phyloP scores from a whole-genome alignment of 2,888 invertebrate genomes.

The Eupithecia tripunctaria region DNA sequence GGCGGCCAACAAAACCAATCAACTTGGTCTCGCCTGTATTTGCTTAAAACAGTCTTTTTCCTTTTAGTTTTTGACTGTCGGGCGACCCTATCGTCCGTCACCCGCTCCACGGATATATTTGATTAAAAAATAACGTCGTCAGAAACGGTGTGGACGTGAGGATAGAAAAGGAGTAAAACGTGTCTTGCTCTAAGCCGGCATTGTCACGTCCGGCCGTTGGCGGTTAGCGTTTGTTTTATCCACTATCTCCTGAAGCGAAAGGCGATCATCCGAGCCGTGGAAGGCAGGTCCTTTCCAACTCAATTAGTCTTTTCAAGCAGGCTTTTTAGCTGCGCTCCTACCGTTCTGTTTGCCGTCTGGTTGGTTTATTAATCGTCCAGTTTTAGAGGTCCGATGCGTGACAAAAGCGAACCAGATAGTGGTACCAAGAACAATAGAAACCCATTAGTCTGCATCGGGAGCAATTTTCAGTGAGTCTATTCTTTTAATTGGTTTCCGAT shows the following conservation, averaged over 20 bases:
- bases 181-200: conserved; percentile 76
- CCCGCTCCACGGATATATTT: conserved; percentile 84
- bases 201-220: conserved; percentile 70
- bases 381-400: conserved; percentile 68
- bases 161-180: conserved; percentile 77
- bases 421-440: conserved; percentile 75
- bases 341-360: conserved; percentile 59
- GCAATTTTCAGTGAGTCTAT: conserved; percentile 59
- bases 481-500: conserved; percentile 74
- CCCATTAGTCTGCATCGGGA: conserved; percentile 64
- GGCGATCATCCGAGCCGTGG: conserved; percentile 53
- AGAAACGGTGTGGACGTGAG: conserved; percentile 75
- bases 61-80: conserved; percentile 80
- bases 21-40: conserved; percentile 85
- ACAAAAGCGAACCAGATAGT: conserved; percentile 75
- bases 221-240: conserved; percentile 68
- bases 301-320: conserved; percentile 49
- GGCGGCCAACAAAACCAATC: conserved; percentile 85
- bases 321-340: conserved; percentile 40
- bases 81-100: conserved; percentile 83
- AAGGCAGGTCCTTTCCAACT: conserved; percentile 45
- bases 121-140: conserved; percentile 86
- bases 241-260: conserved; percentile 75
- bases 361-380: conserved; percentile 74
- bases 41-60: conserved; percentile 82